Evolutionary conservation across 2,797 vertebrate genomes (phyloP).

Genomic region (Alauda arvensis): DNA sequence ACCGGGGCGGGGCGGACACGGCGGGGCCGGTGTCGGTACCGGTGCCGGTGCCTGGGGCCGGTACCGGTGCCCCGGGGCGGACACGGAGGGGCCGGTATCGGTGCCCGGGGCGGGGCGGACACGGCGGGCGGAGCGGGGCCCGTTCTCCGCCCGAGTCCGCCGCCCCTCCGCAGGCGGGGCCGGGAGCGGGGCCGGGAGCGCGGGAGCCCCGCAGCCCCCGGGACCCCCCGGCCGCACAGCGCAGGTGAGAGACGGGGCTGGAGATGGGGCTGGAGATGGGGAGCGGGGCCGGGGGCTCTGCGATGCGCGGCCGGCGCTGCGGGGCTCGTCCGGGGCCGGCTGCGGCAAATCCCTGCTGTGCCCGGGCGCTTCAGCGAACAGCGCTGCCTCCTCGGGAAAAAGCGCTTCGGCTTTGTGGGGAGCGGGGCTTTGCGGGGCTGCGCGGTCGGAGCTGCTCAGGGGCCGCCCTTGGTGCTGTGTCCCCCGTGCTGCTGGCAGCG

Average conservation of each 20-base stretch:
- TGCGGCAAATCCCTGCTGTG: background rate
- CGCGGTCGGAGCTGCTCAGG: background rate
- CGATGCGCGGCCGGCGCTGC: background rate
- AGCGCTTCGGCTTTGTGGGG: fast-evolving
- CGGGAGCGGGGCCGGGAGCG: background rate
- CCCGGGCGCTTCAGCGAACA: background rate
- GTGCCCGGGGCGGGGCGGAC: background rate
- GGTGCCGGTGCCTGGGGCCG: too few relatives aligned
- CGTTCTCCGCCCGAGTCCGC: background rate
- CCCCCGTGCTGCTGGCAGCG: background rate
- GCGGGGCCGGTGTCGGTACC: too few relatives aligned
- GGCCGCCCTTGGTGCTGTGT: background rate
- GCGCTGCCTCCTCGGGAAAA: background rate
- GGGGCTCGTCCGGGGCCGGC: background rate
- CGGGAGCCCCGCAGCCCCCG: background rate
- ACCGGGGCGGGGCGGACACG: too few relatives aligned
- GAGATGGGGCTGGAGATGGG: too few relatives aligned
- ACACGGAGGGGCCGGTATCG: too few relatives aligned
- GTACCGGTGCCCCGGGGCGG: too few relatives aligned
- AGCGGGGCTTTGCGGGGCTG: background rate
- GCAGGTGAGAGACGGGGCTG: background rate
- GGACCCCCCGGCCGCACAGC: background rate
- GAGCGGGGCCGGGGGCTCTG: background rate
- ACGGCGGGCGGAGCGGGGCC: background rate
- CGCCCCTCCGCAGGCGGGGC: background rate